Base-by-base conservation (phyloP, 2,888 invertebrate species). In the Cepaea hortensis region DNA sequence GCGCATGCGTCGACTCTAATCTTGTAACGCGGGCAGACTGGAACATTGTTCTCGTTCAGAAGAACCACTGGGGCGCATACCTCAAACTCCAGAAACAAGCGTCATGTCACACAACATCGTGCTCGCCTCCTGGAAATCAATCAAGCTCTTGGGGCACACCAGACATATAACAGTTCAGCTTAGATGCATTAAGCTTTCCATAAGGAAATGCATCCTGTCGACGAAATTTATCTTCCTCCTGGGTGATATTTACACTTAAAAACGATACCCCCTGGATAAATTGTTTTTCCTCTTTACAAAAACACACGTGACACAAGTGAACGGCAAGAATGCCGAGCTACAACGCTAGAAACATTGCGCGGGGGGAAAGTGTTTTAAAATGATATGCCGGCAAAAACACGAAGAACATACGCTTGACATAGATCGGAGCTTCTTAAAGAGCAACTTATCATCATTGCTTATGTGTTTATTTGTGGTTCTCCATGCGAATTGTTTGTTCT, bases 1-100 rank as follows among this genome's bases (percentile, higher is more conserved):
- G 86, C 77, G 86, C 86, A 70, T 77, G 86, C 82, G 82, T 82
- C 86, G 68, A 50, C 68, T 86, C 82, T 77, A 76, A 86, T 86
- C 81, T 61, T 62, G 23, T 48, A 82, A 55, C 55, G 20, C 23
- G 82, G 35, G 77, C 9, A 82, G 77, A 65, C 76, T 46, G 77
- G 72, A 77, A 55, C 82, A 82, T 81, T 75, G 76, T 76, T 76
- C 70, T n/a, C 68, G 70, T 48, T 65, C 81, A n/a, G 80, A 55
- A 46, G 80, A 23, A 65, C 68, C 62, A 75, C 48, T 65, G 68
- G 72, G 61, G 81, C n/a, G 85, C 81, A 85, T 85, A 75, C 85
- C 81, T 73, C 65, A 20, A 81, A n/a, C 72, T 68, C 68, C 20
- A 46, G 76, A 70, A 65, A 75, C 85, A 81, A 81, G 81, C 81